Evolutionary conservation across 1,140 invertebrate species (phyloP).

Genomic region (Argopecten irradians): DNA sequence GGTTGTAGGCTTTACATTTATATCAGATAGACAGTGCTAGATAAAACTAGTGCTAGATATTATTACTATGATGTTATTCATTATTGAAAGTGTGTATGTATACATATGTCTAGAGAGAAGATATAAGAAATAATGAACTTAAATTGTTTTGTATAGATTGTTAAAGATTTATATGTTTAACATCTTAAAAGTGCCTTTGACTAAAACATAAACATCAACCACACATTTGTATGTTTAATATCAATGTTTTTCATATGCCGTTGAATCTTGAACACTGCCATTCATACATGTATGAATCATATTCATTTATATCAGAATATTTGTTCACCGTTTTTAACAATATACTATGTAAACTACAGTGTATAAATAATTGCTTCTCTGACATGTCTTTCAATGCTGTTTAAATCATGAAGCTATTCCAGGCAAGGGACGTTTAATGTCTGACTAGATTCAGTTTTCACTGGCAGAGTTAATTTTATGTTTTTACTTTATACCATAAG

Average conservation of each 20-base stretch:
- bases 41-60: neutral
- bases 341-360: too few relatives aligned
- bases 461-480: too few relatives aligned
- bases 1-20: too few relatives aligned
- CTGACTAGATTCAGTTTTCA: too few relatives aligned
- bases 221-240: neutral
- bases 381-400: too few relatives aligned
- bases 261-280: neutral
- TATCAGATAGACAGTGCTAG: neutral
- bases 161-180: neutral
- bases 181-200: neutral
- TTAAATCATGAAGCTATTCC: too few relatives aligned
- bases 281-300: neutral
- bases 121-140: too few relatives aligned
- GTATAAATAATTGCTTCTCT: too few relatives aligned
- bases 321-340: neutral
- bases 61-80: neutral
- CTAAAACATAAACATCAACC: neutral
- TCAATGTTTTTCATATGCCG: neutral
- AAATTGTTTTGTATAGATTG: neutral
- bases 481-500: too few relatives aligned
- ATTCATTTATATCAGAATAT: neutral
- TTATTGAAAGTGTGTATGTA: neutral
- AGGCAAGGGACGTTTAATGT: too few relatives aligned
- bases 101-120: neutral